Evolutionary conservation across 2,113 vertebrate genomes (phyloP), one percentile per base, ranked within the genome.

Genomic region (Mus spicilegus): DNA sequence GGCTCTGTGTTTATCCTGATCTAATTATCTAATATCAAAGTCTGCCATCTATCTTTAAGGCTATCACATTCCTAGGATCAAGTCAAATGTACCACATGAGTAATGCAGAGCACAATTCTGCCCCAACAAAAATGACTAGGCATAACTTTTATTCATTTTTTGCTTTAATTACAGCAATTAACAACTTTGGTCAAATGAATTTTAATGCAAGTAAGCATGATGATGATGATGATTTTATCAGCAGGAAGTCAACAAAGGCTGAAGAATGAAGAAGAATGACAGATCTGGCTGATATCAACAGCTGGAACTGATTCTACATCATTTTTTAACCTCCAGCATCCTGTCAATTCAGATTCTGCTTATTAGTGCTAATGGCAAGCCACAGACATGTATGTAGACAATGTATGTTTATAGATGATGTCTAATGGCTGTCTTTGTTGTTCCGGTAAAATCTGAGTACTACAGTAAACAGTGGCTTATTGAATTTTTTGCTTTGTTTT

Each of bases 111-210:
- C 3, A n/a, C 24, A 70, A 84, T 80, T 76, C 22, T 80, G 36
- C 33, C 42, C 2, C 39, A 65, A n/a, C 17, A 92, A 85, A 90
- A 92, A 49, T 65, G 14, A 93, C 63, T 82, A 69, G 72, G 14
- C 70, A 73, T 30, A 6, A 22, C 56, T 94, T 63, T 58, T 6
- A 56, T 42, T 69, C 30, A 69, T 78, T 58, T 39, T 51, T 54
- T 51, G 17, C 73, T 88, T 87, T 91, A 65, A 76, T 91, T 97
- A 39, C 16, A 58, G 2, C 91, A 87, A 85, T 93, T 46, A 95
- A 56, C 13, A 85, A 46, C 7, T 63, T 75, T 93, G 17, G 54
- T 95, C n/a, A 89, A 82, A 90, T 92, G 4, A 46, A 49, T 90
- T 96, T 92, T 95, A 94, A 17, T 80, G 17, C 3, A 58, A 81